Conservation (phyloP, 37 sponge, comb jelly and placozoan genomes). For the Chondrosia reniformis region DNA sequence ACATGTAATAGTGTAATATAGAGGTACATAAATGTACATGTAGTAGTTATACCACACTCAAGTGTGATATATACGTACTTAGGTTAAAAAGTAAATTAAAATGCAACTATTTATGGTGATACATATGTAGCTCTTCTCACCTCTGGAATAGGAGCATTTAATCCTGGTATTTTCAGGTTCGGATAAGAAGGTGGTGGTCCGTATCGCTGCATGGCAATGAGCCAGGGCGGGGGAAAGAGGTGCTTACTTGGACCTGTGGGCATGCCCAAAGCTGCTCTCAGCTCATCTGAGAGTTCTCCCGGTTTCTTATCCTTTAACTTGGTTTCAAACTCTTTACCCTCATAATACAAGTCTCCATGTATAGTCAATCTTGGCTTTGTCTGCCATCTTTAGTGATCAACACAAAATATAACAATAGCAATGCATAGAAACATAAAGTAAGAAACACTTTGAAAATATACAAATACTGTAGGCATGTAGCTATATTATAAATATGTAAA, state of each 20-base stretch:
- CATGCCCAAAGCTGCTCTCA: slow-evolving; percentile 90
- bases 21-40: too few species aligned
- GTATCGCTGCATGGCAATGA: slow-evolving; percentile 98
- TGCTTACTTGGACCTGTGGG: slow-evolving; percentile 79
- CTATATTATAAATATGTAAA: not conserved
- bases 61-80: too few species aligned
- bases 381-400: slow-evolving; percentile 71
- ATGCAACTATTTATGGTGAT: not conserved
- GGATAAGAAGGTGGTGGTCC: slow-evolving; percentile 99
- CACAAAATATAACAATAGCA: not conserved
- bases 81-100: too few species aligned
- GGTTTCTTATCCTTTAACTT: slow-evolving; percentile 89
- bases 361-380: slow-evolving; percentile 93
- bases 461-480: not conserved
- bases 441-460: too few species aligned
- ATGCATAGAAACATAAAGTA: too few species aligned
- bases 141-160: slow-evolving; percentile 96
- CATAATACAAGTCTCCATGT: slow-evolving; percentile 96
- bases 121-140: slow-evolving; percentile 18
- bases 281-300: slow-evolving; percentile 88
- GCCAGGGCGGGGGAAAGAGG: slow-evolving; percentile 96
- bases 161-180: slow-evolving; percentile 87
- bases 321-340: slow-evolving; percentile 99
- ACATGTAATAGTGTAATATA: too few species aligned
- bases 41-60: too few species aligned